Evolutionary conservation across 2,888 invertebrate species (phyloP), one percentile per base, ranked within the genome.

Genomic region (Pollenia angustigena): DNA sequence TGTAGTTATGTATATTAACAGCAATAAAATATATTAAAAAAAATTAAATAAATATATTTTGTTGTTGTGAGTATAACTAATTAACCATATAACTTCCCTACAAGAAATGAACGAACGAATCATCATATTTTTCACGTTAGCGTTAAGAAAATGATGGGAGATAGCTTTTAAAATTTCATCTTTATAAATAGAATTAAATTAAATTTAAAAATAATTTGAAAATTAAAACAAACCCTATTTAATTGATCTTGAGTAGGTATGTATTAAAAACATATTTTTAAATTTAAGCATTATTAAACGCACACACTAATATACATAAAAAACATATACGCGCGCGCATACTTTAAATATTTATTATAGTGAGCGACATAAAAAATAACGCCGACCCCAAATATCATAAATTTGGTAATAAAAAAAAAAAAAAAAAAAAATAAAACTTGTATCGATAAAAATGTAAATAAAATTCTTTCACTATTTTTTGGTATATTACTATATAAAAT

Each of bases 161-260:
- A 2, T 1, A 23, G 18, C 1, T 32, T 32, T 32, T 6, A 6
- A 32, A 32, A 32, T 6, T 32, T 32, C 32, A 32, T 32, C 32
- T 32, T 32, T 32, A 60, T 40, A n/a, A 8, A 6, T 50, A 66
- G 2, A 42, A 54, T 42, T 69, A 7, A 32, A 50, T 40, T 68
- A 42, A 69, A 18, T 54, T 18, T 69, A 14, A 42, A 62, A 42
- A n/a, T 10, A 8, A 62, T 23, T 54, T 23, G 32, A 18, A 52
- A 54, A n/a, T 42, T 23, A 66, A 46, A 52, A 56, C 11, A 69
- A 62, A 76, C 23, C 2, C 12, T 12, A 56, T 71, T 68, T 82
- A 79, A 80, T 79, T 80, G 86, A 86, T 86, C 83, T 80, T 86
- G 86, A 76, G 64, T 71, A 56, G 83, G 64, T 32, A 32, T 32